Base-by-base conservation (phyloP, 1,140 invertebrate species). In the Melanaphis sacchari region DNA sequence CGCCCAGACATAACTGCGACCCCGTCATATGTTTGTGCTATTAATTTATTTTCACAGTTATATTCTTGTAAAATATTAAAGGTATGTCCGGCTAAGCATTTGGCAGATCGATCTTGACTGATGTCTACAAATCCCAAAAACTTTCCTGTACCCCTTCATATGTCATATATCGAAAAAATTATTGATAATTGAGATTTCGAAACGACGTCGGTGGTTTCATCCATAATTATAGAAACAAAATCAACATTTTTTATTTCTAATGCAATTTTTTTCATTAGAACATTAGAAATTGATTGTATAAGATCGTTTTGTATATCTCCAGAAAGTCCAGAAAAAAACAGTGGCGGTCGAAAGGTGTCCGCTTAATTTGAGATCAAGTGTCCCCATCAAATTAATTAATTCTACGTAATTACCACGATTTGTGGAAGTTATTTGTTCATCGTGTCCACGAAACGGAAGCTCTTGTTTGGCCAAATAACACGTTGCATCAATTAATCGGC, bases 121-220 rank as follows among this genome's bases (percentile, higher is more conserved):
- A 93, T 54, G 38, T 93, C 66, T 26, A 22, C 26, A 90, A 93
- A 90, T 49, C 93, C 40, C 43, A 90, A 36, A 90, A 97, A 94
- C 41, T 91, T 91, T 91, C 59, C 2, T 18, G n/a, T 88, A 26
- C 96, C 96, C 31, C 95, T 96, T 8, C 95, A 96, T 91, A 0
- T 8, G 41, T 85, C 40, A 91, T 31, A 90, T 59, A 90, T 24
- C 89, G 52, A 18, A 90, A 54, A 40, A 90, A n/a, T 26, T 90
- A 7, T 59, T 26, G 49, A 59, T 59, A 90, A 59, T 24, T 90
- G 89, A 40, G 52, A 90, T 26, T 59, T 54, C 0, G 36, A 90
- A 6, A 59, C 36, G 41, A 90, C 22, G 66, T 90, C 52, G 18
- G 89, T 90, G 0, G 89, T 90, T 38, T 90, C 52, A 38, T 90